phyloP scores from a whole-genome alignment of 1,140 invertebrate genomes.

The Mylabris phalerata region DNA sequence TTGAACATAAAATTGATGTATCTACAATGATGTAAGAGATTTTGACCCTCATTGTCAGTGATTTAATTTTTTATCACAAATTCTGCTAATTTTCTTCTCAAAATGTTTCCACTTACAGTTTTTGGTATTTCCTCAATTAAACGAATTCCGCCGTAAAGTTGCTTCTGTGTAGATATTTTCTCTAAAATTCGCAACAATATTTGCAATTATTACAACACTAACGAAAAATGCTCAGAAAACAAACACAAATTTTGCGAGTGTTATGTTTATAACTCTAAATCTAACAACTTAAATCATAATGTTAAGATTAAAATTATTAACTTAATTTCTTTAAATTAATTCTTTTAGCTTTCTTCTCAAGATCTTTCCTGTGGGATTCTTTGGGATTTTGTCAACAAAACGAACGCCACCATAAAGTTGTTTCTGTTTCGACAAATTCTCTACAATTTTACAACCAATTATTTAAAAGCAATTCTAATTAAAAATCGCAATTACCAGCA shows the following conservation, averaged over 20 bases:
- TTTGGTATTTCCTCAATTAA: conserved; percentile 4
- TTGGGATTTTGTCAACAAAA: conserved; percentile 2
- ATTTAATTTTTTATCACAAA: neutral
- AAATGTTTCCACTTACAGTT: conserved; percentile 6
- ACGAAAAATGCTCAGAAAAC: too few relatives aligned
- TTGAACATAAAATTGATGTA: too few relatives aligned
- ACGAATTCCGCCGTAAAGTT: neutral
- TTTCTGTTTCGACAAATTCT: too few relatives aligned
- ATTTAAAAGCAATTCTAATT: too few relatives aligned
- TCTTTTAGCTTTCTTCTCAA: neutral
- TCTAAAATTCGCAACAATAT: neutral
- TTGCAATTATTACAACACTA: too few relatives aligned
- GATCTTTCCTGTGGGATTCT: conserved; percentile 5
- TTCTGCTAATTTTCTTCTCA: neutral
- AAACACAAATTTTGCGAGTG: too few relatives aligned
- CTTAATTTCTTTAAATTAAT: neutral
- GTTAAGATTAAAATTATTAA: too few relatives aligned
- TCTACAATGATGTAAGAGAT: too few relatives aligned
- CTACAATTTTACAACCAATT: neutral
- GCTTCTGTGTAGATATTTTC: too few relatives aligned
- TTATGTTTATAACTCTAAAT: too few relatives aligned
- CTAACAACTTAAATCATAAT: too few relatives aligned
- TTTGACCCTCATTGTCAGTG: too few relatives aligned
- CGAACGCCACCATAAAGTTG: conserved; percentile 3
- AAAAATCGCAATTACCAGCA: neutral